These are phyloP conservation scores for Syrrhaptes paradoxus DNA, from an alignment of 2,113 vertebrate genomes.

Conservation along the genomic window DNA sequence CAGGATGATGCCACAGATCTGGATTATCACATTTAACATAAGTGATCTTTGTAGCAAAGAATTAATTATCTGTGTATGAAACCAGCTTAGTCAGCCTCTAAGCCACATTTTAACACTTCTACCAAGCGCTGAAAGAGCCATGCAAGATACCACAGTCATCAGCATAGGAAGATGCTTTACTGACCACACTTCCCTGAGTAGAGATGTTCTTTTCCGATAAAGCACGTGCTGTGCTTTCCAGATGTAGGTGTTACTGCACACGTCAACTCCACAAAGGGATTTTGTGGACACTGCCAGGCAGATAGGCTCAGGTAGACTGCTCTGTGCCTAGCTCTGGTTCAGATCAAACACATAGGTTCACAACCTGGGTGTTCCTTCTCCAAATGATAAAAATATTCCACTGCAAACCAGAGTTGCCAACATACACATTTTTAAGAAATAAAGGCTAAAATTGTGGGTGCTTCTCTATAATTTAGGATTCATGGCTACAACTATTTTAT, in stretches of 20 bases:
- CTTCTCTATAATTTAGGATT: constrained; percentile 78
- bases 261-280: neutral
- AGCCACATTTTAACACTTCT: neutral
- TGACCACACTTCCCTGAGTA: neutral
- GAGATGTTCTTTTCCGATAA: neutral
- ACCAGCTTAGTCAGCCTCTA: neutral
- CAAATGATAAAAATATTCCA: neutral
- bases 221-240: neutral
- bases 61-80: neutral
- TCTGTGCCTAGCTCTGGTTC: neutral
- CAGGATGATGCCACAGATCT: neutral
- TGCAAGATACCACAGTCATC: neutral
- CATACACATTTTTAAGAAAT: neutral
- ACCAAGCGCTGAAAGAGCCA: neutral
- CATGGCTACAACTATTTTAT: neutral
- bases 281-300: neutral
- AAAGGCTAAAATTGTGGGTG: constrained; percentile 55
- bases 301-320: neutral
- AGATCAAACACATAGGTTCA: neutral
- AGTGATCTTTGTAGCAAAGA: neutral
- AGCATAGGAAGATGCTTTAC: neutral
- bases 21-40: neutral
- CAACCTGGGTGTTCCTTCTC: neutral
- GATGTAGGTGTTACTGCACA: neutral
- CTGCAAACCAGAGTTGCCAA: neutral